Percentiles rank a stretch among this genome's conserved stretches.
These are phyloP conservation scores for Raillietiella orientalis DNA, from an alignment of 2,888 invertebrate genomes.

Conservation along the genomic window DNA sequence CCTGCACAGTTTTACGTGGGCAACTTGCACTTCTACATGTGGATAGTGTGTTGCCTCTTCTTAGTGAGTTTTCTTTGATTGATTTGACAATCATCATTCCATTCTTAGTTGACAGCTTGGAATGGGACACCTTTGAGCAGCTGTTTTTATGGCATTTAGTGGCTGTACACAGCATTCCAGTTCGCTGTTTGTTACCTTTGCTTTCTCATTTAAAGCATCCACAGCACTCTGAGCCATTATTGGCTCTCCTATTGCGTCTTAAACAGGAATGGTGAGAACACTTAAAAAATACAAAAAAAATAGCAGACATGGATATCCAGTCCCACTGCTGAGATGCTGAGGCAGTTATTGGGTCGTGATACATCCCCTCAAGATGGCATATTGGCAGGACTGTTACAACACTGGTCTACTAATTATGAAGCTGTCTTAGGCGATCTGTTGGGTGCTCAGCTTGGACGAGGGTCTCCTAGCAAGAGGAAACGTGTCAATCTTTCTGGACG, in stretches of 20 bases:
- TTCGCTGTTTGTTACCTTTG: slow-evolving; percentile 54
- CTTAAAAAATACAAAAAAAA: slow-evolving; percentile 20
- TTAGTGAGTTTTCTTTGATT: too few relatives aligned
- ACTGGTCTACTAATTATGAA: too few relatives aligned
- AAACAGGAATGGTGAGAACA: slow-evolving; percentile 14
- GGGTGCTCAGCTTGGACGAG: too few relatives aligned
- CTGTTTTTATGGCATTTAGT: slow-evolving; percentile 88
- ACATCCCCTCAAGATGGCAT: too few relatives aligned
- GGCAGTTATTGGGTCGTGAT: slow-evolving; percentile 30
- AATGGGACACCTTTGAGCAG: slow-evolving; percentile 93
- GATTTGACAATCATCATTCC: slow-evolving; percentile 13
- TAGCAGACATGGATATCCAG: slow-evolving; percentile 23
- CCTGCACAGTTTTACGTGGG: slow-evolving; percentile 67
- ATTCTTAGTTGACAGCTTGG: slow-evolving; percentile 44
- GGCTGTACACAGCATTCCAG: slow-evolving; percentile 66
- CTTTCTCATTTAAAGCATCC: slow-evolving; percentile 44
- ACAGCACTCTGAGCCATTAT: slow-evolving; percentile 69
- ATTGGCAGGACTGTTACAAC: too few relatives aligned
- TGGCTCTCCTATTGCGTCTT: slow-evolving; percentile 28
- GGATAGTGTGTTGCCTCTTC: slow-evolving; percentile 10
- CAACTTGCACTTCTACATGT: slow-evolving; percentile 21
- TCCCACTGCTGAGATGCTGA: slow-evolving; percentile 64
- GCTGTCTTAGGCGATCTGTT: too few relatives aligned
- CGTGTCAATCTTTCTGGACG: too few relatives aligned
- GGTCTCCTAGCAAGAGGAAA: too few relatives aligned